Percentiles rank a stretch among this genome's conserved stretches.
These are phyloP conservation scores for Diaprepes abbreviatus DNA, from an alignment of 2,888 invertebrate species.

Conservation along the genomic window DNA sequence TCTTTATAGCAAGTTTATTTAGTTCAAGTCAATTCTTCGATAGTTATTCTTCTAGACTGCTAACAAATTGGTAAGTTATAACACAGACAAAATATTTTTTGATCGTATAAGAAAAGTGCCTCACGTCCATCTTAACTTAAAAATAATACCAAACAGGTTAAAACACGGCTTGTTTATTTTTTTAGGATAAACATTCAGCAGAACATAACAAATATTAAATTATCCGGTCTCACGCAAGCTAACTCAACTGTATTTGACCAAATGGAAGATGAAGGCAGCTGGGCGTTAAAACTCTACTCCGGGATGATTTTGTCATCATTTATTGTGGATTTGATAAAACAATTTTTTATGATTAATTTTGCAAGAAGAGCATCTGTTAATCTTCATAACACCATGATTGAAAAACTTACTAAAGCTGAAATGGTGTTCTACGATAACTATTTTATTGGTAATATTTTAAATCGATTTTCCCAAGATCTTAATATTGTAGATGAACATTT, in stretches of 20 bases:
- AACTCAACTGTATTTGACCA: constrained; percentile 21
- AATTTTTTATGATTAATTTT: constrained; percentile 54
- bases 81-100: no score
- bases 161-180: no score
- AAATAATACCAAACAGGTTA: no score
- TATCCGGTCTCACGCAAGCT: not conserved
- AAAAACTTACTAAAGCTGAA: constrained; percentile 53
- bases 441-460: constrained; percentile 61
- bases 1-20: constrained; percentile 52
- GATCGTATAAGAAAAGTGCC: no score
- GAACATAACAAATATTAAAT: constrained; percentile 41
- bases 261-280: constrained; percentile 25
- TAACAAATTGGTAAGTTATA: constrained; percentile 58
- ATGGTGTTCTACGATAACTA: constrained; percentile 60
- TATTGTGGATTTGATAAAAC: constrained; percentile 54
- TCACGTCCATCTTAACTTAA: no score
- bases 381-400: constrained; percentile 58
- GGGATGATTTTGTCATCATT: constrained; percentile 54
- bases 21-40: constrained; percentile 52
- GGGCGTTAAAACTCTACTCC: constrained; percentile 56
- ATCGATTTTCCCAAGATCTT: constrained; percentile 61
- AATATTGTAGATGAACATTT: constrained; percentile 57
- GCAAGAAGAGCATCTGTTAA: constrained; percentile 55
- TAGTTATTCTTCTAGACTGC: constrained; percentile 55
- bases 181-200: constrained; percentile 55